Conservation (phyloP, 2,888 invertebrate genomes). For the Palloptera scutellata region DNA sequence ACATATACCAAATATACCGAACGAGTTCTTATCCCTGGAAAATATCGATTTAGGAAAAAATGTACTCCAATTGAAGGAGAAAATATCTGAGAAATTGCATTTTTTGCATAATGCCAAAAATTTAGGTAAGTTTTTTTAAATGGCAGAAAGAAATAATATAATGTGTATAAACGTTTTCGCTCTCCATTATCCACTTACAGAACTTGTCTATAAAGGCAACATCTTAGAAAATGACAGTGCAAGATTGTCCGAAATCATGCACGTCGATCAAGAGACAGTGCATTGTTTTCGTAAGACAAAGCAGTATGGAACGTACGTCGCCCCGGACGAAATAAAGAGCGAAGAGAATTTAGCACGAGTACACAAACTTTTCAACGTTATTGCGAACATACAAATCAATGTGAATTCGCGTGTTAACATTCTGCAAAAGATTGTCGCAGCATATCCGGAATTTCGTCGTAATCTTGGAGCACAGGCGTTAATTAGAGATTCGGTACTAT, state of each 20-base stretch:
- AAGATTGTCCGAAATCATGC: slow-evolving; percentile 68
- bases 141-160: background rate
- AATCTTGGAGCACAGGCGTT: slow-evolving; percentile 77
- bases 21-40: slow-evolving; percentile 68
- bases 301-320: slow-evolving; percentile 48
- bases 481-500: slow-evolving; percentile 75
- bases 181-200: slow-evolving; percentile 59
- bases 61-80: slow-evolving; percentile 67
- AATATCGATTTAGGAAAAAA: slow-evolving; percentile 69
- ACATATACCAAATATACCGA: slow-evolving; percentile 66
- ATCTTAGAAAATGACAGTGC: slow-evolving; percentile 68
- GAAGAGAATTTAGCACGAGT: slow-evolving; percentile 46
- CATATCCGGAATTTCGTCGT: slow-evolving; percentile 73
- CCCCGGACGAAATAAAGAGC: slow-evolving; percentile 34
- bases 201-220: slow-evolving; percentile 73
- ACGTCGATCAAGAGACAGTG: slow-evolving; percentile 66
- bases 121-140: slow-evolving; percentile 64
- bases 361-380: slow-evolving; percentile 56
- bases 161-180: background rate
- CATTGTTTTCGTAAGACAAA: slow-evolving; percentile 66
- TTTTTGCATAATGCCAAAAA: slow-evolving; percentile 62
- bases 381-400: slow-evolving; percentile 62
- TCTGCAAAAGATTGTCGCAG: slow-evolving; percentile 70
- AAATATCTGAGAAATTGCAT: slow-evolving; percentile 66
- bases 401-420: slow-evolving; percentile 66